Evolutionary conservation across 2,888 invertebrate species (phyloP).

Genomic region (Lydus trimaculatus): DNA sequence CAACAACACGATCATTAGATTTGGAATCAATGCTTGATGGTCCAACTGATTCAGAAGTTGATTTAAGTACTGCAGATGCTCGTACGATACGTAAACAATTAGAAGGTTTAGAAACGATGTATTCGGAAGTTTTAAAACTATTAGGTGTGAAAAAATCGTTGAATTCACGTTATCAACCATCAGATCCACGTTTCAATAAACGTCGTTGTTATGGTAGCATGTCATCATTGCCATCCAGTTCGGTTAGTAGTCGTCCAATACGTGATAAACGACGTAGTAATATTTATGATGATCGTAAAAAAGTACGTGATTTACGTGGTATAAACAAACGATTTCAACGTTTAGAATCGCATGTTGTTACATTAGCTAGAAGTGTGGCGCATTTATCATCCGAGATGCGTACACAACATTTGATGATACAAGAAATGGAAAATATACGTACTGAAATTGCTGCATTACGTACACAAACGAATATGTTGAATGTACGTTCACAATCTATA

Average conservation of each 20-base stretch:
- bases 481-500: slow-evolving; percentile 72
- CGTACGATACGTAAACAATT: slow-evolving; percentile 81
- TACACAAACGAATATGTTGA: slow-evolving; percentile 70
- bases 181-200: slow-evolving; percentile 65
- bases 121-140: slow-evolving; percentile 78
- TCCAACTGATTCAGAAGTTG: slow-evolving; percentile 72
- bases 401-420: slow-evolving; percentile 86
- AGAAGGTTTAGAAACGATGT: slow-evolving; percentile 86
- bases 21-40: slow-evolving; percentile 81
- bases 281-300: slow-evolving; percentile 79
- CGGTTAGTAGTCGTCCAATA: slow-evolving; percentile 79
- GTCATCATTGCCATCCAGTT: slow-evolving; percentile 83
- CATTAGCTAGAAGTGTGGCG: slow-evolving; percentile 82
- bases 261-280: slow-evolving; percentile 72
- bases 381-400: slow-evolving; percentile 92
- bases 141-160: slow-evolving; percentile 65
- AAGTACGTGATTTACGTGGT: slow-evolving; percentile 72
- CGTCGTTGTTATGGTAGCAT: slow-evolving; percentile 77
- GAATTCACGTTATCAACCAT: slow-evolving; percentile 63
- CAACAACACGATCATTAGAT: slow-evolving; percentile 78
- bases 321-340: slow-evolving; percentile 89
- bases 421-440: slow-evolving; percentile 87
- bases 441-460: slow-evolving; percentile 81
- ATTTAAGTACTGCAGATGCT: slow-evolving; percentile 78
- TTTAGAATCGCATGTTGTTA: slow-evolving; percentile 90